Evolutionary conservation across 2,797 vertebrate genomes (phyloP).

Genomic region (Psittacula derbiana): DNA sequence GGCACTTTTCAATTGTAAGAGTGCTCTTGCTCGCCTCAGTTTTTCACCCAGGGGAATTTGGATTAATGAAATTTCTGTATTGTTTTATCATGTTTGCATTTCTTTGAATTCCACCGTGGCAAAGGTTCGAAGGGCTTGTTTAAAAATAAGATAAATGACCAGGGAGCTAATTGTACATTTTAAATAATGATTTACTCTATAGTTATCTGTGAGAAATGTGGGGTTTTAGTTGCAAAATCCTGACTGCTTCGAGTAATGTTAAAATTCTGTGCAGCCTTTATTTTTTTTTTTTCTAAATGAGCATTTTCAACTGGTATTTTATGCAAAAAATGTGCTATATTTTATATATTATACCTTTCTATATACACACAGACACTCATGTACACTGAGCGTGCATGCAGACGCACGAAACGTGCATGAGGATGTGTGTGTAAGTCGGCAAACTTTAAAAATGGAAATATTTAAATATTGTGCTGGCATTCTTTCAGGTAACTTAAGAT

Average conservation of each 20-base stretch:
- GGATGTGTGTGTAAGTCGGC: conserved; percentile 44
- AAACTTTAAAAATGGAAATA: conserved; percentile 70
- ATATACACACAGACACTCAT: background rate
- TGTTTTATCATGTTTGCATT: conserved; percentile 61
- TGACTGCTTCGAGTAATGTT: conserved; percentile 12
- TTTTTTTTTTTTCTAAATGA: background rate
- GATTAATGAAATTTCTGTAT: conserved; percentile 72
- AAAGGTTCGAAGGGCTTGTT: conserved; percentile 21
- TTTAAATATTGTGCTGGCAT: conserved; percentile 77
- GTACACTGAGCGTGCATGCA: background rate
- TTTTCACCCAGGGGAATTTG: conserved; percentile 55
- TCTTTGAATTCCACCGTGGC: conserved; percentile 41
- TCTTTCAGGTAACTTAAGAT: conserved; percentile 80
- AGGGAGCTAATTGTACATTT: background rate
- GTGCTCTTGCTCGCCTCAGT: conserved; percentile 37
- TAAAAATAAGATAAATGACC: conserved; percentile 44
- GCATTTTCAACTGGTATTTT: background rate
- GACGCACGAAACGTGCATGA: background rate
- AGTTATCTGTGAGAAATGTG: conserved; percentile 27
- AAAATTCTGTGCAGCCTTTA: conserved; percentile 7
- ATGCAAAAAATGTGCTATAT: background rate
- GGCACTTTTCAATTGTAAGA: conserved; percentile 60
- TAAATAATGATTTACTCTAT: conserved; percentile 10
- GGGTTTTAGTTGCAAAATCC: conserved; percentile 3
- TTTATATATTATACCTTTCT: background rate